Conservation (phyloP, 2,888 invertebrate genomes). For the Drosophila meridionalis region DNA sequence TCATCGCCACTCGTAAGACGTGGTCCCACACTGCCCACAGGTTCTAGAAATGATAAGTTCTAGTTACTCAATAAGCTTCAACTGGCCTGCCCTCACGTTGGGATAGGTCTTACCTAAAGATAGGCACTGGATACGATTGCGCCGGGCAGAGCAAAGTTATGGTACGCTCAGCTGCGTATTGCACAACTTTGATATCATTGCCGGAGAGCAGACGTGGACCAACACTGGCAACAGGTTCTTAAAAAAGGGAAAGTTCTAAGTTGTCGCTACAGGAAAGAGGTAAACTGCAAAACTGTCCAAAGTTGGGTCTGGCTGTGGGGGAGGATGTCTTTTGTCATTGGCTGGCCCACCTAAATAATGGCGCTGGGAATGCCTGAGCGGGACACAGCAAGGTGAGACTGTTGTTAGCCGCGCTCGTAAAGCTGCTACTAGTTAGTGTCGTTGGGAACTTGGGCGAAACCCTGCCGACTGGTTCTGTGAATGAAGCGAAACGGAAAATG, state of each 20-base stretch:
- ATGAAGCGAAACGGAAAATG: slow-evolving; percentile 52
- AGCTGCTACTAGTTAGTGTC: slow-evolving; percentile 87
- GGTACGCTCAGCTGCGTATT: slow-evolving; percentile 77
- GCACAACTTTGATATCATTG: slow-evolving; percentile 84
- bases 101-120: slow-evolving; percentile 89
- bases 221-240: slow-evolving; percentile 89
- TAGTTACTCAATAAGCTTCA: not conserved
- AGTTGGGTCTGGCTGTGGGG: slow-evolving; percentile 34
- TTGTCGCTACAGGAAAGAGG: not conserved
- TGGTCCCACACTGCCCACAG: slow-evolving; percentile 86
- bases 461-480: slow-evolving; percentile 90
- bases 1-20: slow-evolving; percentile 90
- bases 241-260: slow-evolving; percentile 9
- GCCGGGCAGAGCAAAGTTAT: slow-evolving; percentile 89
- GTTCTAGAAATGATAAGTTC: slow-evolving; percentile 79
- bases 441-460: slow-evolving; percentile 90
- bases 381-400: slow-evolving; percentile 88
- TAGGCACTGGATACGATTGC: slow-evolving; percentile 90
- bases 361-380: slow-evolving; percentile 90
- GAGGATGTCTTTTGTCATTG: not conserved
- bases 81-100: slow-evolving; percentile 34
- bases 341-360: slow-evolving; percentile 86
- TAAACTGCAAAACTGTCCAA: slow-evolving; percentile 56
- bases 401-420: slow-evolving; percentile 86
- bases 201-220: slow-evolving; percentile 87